Evolutionary conservation across 2,888 invertebrate species (phyloP), one percentile per base, ranked within the genome.

Genomic region (Acanthosoma haemorrhoidale): DNA sequence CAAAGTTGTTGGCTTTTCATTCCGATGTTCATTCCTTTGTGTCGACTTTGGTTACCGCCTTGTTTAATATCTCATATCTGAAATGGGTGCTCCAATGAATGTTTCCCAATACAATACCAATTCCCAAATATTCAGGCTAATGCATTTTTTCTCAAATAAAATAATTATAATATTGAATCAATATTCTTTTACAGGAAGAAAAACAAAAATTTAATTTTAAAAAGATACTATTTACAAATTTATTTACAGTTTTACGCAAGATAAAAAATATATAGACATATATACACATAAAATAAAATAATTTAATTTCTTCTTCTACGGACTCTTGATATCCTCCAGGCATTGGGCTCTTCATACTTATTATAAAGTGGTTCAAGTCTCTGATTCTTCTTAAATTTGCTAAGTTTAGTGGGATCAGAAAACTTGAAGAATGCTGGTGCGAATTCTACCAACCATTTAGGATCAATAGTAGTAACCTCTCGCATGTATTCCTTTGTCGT

Each of bases 401-500:
- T 96, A 36, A 99, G 85, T 80, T 96, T 98, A 0, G 98, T 98
- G 2, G 97, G 96, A 82, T 99, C 99, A 5, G 95, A 95, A 83
- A 98, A 96, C 80, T 95, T 94, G 84, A 98, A 99, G 85, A 99
- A 99, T 0, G 98, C 96, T 0, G 98, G 96, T 0, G 99, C 98
- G 80, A 96, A 99, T 80, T 99, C 98, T 0, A 99, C 97, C 70
- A 99, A 84, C 99, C 99, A 99, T 80, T 95, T 95, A 0, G 96
- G 95, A 82, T 96, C 96, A 69, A 96, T 95, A 0, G 95, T 93
- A 0, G 94, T 95, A 11, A 98, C 97, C 81, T 99, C 96, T 31
- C 97, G 85, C 98, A 98, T 99, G 80, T 99, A 99, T 79, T 98
- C 98, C 79, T 98, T 98, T 0, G 98, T 98, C 0, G 98, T 99